A percentile compares a stretch with the other conserved stretches of the same genome.
Conservation (phyloP, 2,888 invertebrate species). For the Drosophila bunnanda region DNA sequence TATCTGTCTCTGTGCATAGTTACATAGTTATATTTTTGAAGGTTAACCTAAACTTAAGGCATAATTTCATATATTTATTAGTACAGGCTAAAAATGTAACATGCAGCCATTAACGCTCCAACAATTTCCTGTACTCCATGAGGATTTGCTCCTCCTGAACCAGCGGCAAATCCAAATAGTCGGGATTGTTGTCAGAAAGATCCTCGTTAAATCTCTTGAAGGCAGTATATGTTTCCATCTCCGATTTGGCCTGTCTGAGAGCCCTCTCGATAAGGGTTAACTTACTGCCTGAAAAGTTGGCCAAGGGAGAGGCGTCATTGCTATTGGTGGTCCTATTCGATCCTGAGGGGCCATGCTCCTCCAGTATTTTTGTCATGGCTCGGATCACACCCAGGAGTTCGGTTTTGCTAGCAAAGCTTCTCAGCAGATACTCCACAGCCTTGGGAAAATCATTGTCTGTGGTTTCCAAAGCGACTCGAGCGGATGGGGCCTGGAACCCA, state of each 20-base stretch:
- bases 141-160: conserved; percentile 89
- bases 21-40: neutral
- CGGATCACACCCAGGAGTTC: conserved; percentile 74
- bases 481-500: conserved; percentile 87
- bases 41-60: neutral
- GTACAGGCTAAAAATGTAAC: neutral
- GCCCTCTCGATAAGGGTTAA: conserved; percentile 54
- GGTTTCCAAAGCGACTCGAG: conserved; percentile 86
- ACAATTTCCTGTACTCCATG: conserved; percentile 87
- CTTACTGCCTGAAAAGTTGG: conserved; percentile 52
- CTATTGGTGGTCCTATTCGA: neutral
- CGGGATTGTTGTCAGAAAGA: conserved; percentile 87
- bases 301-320: conserved; percentile 22
- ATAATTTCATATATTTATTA: too few relatives aligned
- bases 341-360: conserved; percentile 66
- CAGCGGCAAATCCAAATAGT: conserved; percentile 90
- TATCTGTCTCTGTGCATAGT: too few relatives aligned
- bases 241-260: conserved; percentile 66
- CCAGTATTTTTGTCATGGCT: conserved; percentile 73
- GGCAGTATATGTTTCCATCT: conserved; percentile 84
- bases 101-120: conserved; percentile 73
- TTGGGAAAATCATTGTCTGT: conserved; percentile 86
- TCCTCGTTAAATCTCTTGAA: conserved; percentile 87
- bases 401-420: conserved; percentile 74
- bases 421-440: conserved; percentile 87